Evolutionary conservation across 2,797 vertebrate genomes (phyloP), one percentile per base, ranked within the genome.

Genomic region (Aphelocoma californica): DNA sequence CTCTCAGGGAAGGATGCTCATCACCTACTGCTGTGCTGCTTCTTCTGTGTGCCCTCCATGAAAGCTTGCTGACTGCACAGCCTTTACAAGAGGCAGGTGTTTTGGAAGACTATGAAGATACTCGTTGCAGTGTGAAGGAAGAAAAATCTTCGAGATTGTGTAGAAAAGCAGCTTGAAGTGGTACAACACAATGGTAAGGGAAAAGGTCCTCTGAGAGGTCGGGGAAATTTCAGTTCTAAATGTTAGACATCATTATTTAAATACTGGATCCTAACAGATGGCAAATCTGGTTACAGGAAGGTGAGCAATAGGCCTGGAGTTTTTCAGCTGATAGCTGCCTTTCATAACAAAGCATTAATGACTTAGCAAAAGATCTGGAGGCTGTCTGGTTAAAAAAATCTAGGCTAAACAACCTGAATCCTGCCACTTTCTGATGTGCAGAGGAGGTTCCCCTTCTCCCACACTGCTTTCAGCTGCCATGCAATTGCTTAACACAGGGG

Each of bases 271-370:
- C 56, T 86, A 67, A 70, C 34, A 83, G 72, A 45, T 38, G 51
- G 47, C 56, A 74, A 69, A 79, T 88, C 40, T 94, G 58, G 64
- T 66, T 91, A 56, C 73, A 60, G 44, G 58, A 88, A 90, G 58
- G 70, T 92, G 86, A 81, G 91, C 53, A 66, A 57, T 10, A 42
- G 62, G 80, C 85, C 95, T 96, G 95, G 85, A 88, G 36, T 91
- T 88, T 93, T 90, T 96, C 95, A 96, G 69, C 66, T 86, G 87
- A 92, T 95, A 95, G 58, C 40, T 81, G 58, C 92, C 47, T 91
- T 95, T 93, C 95, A 90, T 90, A 96, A 94, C 91, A 95, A 94
- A 92, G 82, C 67, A 90, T 95, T 93, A 96, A 93, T 38, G 88
- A 84, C 88, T 92, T 95, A 94, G 85, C 24, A 81, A 86, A 90